A percentile compares a stretch with the other conserved stretches of the same genome.
phyloP scores from a whole-genome alignment of 2,888 invertebrate species.

The Phengaris alcon region DNA sequence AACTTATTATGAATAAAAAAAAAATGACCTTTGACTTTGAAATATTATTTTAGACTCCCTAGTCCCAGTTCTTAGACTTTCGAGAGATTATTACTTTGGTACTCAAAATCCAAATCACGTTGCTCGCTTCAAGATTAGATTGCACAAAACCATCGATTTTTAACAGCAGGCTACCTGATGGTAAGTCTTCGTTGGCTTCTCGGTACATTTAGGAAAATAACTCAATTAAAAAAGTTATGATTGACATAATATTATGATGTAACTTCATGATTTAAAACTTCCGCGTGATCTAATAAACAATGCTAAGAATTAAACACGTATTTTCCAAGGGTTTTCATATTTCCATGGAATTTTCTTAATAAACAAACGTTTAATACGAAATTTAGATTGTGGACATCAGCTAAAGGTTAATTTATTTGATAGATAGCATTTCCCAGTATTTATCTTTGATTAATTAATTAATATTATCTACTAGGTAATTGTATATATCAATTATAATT shows the following conservation, averaged over 20 bases:
- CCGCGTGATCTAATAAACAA: not conserved
- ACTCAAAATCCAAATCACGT: no score
- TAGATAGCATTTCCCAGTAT: not conserved
- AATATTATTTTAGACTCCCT: no score
- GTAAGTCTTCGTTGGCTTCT: not conserved
- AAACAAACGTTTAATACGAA: not conserved
- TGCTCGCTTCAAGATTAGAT: no score
- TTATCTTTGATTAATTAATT: constrained; percentile 11
- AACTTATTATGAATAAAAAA: no score
- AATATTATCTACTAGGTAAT: not conserved
- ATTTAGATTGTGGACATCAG: not conserved
- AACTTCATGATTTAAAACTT: not conserved
- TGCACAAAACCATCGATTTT: no score
- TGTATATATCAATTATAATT: not conserved
- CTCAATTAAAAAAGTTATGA: not conserved
- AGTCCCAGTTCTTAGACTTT: no score
- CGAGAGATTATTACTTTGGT: no score
- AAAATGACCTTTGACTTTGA: no score
- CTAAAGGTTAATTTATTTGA: constrained; percentile 1
- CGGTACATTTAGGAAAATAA: not conserved
- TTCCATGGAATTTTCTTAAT: constrained; percentile 1
- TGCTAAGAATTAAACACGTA: not conserved
- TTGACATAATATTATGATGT: not conserved
- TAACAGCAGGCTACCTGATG: no score
- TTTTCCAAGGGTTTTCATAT: constrained; percentile 10